Evolutionary conservation across 2,113 vertebrate species (phyloP).

Genomic region (Xenotilapia flavipinnis): DNA sequence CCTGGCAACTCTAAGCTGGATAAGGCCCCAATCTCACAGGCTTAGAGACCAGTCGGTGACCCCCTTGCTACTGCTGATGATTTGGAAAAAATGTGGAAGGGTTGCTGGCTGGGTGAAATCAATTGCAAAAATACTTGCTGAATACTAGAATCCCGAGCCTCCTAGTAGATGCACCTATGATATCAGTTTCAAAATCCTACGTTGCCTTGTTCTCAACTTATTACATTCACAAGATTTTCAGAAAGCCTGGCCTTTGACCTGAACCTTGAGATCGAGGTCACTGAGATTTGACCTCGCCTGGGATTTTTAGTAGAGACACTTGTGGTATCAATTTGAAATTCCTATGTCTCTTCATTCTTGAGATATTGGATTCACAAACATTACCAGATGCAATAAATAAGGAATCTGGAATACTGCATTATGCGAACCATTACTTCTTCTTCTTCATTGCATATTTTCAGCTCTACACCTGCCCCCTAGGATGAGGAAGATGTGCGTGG

Average conservation of each 20-base stretch:
- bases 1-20: not conserved
- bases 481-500: not conserved
- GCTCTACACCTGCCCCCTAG: not conserved
- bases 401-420: not conserved
- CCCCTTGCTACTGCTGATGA: not conserved
- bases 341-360: not conserved
- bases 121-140: not conserved
- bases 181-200: not conserved
- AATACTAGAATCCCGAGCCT: not conserved
- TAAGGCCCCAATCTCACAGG: not conserved
- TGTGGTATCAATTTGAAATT: not conserved
- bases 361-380: not conserved
- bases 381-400: not conserved
- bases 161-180: not conserved
- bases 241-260: not conserved
- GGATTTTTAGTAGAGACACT: not conserved
- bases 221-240: not conserved
- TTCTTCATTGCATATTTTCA: not conserved
- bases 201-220: not conserved
- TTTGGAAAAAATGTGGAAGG: not conserved
- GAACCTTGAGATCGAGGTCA: not conserved
- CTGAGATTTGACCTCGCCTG: not conserved
- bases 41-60: not conserved
- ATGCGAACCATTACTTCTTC: not conserved
- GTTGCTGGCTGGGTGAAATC: not conserved